phyloP scores from a whole-genome alignment of 2,797 vertebrate species.

The Sebastes matsubarae region DNA sequence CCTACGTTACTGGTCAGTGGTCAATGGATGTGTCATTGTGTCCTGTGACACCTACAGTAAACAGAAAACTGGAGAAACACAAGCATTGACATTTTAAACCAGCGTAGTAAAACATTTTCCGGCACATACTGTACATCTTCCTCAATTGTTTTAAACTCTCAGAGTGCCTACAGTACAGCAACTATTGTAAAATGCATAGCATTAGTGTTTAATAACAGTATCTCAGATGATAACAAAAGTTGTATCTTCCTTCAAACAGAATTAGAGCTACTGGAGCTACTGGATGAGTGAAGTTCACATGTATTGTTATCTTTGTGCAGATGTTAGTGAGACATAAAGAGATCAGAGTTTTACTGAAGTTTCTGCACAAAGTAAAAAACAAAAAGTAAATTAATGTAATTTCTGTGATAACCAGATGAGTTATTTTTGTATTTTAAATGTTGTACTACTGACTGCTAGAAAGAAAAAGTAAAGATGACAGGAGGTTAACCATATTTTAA shows the following conservation, averaged over 20 bases:
- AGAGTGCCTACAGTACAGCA: background rate
- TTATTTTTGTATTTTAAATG: background rate
- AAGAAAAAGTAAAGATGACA: background rate
- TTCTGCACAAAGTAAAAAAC: too few species aligned
- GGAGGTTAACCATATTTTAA: background rate
- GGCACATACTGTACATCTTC: background rate
- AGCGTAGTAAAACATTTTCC: background rate
- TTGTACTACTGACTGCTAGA: background rate
- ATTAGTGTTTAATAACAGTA: background rate
- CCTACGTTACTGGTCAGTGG: too few species aligned
- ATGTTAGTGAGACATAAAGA: too few species aligned
- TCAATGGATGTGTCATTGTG: background rate
- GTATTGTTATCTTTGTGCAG: too few species aligned
- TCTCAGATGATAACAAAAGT: background rate
- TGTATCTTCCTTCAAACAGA: too few species aligned
- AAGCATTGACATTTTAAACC: background rate
- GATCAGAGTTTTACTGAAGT: too few species aligned
- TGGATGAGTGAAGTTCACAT: too few species aligned
- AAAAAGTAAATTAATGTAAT: background rate
- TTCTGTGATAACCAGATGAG: background rate
- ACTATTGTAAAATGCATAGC: background rate
- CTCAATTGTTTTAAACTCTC: background rate
- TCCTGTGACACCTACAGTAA: background rate
- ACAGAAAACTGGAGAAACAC: background rate
- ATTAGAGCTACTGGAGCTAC: too few species aligned